A percentile compares a stretch with the other conserved stretches of the same genome.
These are phyloP conservation scores for Acronicta aceris DNA, from an alignment of 2,888 invertebrate genomes.

Conservation along the genomic window DNA sequence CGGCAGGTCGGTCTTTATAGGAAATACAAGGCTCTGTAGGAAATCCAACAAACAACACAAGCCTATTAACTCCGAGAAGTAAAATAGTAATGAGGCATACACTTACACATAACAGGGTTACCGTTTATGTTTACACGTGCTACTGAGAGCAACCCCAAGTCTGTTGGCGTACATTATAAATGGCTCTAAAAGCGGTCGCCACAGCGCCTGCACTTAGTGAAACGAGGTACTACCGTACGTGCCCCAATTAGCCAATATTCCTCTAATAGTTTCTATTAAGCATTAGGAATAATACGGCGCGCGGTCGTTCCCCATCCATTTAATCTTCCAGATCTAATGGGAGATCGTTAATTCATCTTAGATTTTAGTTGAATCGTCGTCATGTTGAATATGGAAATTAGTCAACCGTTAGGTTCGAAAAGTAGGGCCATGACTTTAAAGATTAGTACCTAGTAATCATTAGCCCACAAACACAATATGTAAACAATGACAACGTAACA, in stretches of 20 bases:
- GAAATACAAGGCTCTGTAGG: neutral
- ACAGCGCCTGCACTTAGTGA: slow-evolving; percentile 60
- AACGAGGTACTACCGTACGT: slow-evolving; percentile 50
- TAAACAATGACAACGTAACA: no score
- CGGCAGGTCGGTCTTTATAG: no score
- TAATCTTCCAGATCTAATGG: slow-evolving; percentile 33
- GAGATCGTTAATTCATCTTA: slow-evolving; percentile 22
- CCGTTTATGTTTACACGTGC: slow-evolving; percentile 35
- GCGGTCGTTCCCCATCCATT: slow-evolving; percentile 36
- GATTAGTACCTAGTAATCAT: neutral
- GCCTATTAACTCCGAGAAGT: slow-evolving; percentile 35
- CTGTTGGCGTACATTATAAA: slow-evolving; percentile 61
- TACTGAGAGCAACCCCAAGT: slow-evolving; percentile 39
- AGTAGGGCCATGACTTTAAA: neutral
- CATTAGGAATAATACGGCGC: slow-evolving; percentile 50
- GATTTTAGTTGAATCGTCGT: slow-evolving; percentile 21
- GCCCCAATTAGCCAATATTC: slow-evolving; percentile 64
- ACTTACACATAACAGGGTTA: slow-evolving; percentile 37
- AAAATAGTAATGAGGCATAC: slow-evolving; percentile 41
- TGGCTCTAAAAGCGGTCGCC: slow-evolving; percentile 64
- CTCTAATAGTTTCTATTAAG: slow-evolving; percentile 57
- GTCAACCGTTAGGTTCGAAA: neutral
- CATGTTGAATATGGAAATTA: slow-evolving; percentile 5
- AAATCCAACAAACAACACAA: slow-evolving; percentile 17
- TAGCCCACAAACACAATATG: no score